Percentiles rank a stretch among this genome's conserved stretches.
Evolutionary conservation across 2,797 vertebrate genomes (phyloP).

Genomic region (Neoniphon sammara): DNA sequence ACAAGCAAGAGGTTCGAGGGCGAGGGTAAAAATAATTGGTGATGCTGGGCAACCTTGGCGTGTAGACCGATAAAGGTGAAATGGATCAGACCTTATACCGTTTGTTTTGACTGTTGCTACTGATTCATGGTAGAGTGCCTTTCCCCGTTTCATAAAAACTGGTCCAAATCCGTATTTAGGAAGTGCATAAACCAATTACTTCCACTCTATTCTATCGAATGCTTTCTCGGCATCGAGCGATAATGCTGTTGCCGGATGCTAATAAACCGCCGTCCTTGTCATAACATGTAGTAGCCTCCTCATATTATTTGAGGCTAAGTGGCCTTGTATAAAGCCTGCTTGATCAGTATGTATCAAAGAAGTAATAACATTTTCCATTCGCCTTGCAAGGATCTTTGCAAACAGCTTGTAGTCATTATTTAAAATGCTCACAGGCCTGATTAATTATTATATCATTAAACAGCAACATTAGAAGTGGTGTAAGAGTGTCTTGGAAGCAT

Average conservation of each 20-base stretch:
- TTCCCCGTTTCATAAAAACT: background rate
- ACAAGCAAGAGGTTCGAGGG: no score
- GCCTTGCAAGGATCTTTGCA: background rate
- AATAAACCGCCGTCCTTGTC: background rate
- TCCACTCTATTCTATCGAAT: background rate
- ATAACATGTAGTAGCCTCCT: background rate
- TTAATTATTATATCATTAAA: background rate
- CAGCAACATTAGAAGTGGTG: no score
- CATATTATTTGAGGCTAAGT: background rate
- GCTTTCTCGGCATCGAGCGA: background rate
- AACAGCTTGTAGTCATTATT: background rate
- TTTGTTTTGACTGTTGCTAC: background rate
- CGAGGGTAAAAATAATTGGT: no score
- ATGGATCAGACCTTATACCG: background rate
- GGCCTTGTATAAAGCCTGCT: conserved; percentile 1
- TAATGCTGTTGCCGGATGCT: background rate
- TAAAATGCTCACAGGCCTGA: background rate
- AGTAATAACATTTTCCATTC: background rate
- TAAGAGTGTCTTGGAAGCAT: no score
- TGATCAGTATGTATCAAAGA: background rate
- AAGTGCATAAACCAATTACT: background rate
- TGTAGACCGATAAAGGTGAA: background rate
- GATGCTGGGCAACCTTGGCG: background rate
- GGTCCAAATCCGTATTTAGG: conserved; percentile 2
- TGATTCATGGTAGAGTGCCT: background rate